Base-by-base conservation (phyloP, 2,888 invertebrate species). In the Drosophila acutilabella region DNA sequence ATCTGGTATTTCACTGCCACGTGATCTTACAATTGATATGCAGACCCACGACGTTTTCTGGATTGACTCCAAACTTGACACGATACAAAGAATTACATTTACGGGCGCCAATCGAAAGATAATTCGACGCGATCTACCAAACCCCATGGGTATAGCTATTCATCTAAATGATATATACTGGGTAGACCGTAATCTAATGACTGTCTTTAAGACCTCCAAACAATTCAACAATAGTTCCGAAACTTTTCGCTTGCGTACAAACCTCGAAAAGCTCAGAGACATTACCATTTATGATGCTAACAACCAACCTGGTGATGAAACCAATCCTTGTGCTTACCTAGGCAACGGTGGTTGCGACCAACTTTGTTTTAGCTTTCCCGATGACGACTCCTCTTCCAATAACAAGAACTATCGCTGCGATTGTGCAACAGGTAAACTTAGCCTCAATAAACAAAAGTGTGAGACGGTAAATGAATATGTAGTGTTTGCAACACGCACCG, bases 41-140 rank as follows among this genome's bases (percentile, higher is more conserved):
- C 93, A 95, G 45, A 98, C 98, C 0, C 97, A 99, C 89, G 98
- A 99, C 90, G 96, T 99, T 0, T 99, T 97, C 92, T 99, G 99
- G 99, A 98, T 98, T 0, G 99, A 99, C 91, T 97, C 98, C 0
- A 96, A 96, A 90, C 93, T 98, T 30, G 99, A 99, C 90, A 97
- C 96, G 85, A 98, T 99, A 62, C 98, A 98, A 91, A 97, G 96
- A 91, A 96, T 98, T n/a, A 95, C 96, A 0, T 97, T 95, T 91
- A 95, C 94, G 33, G 97, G 97, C 1, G 96, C 95, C 1, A 96
- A 95, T 86, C 93, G 97, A 71, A 96, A 97, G 90, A 94, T 97
- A 5, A 96, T 99, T 47, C 94, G 97, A 47, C 94, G 96, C 2
- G 97, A 98, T 89, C 93, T 98, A 14, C 98, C 99, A 0, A 98